These are phyloP conservation scores for Misgurnus mizolepis DNA, from an alignment of 2,113 vertebrate species.

Conservation along the genomic window DNA sequence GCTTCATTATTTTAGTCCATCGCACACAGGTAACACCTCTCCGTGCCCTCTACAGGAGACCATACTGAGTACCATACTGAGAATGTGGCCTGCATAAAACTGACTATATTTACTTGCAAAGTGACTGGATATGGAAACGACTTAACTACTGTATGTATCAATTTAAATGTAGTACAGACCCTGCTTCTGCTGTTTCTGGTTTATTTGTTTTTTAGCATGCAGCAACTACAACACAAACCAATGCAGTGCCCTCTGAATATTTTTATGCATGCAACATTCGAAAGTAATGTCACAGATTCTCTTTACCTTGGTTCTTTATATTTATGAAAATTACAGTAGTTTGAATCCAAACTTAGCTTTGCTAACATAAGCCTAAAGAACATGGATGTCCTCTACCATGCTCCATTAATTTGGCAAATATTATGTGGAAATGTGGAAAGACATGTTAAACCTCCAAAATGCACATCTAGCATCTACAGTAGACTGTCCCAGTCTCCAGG, in stretches of 20 bases:
- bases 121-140: background rate
- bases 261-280: background rate
- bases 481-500: background rate
- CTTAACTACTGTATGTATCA: background rate
- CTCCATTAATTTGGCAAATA: background rate
- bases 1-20: constrained; percentile 63
- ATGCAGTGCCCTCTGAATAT: background rate
- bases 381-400: background rate
- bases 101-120: constrained; percentile 15
- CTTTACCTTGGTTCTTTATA: background rate
- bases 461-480: too few species aligned
- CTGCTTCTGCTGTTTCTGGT: background rate
- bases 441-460: too few species aligned
- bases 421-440: too few species aligned
- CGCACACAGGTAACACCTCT: constrained; percentile 15
- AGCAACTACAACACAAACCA: background rate
- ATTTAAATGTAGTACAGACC: constrained; percentile 18
- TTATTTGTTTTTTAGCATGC: constrained; percentile 18
- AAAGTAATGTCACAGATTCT: background rate
- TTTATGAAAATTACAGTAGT: background rate
- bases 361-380: background rate
- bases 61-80: constrained; percentile 48
- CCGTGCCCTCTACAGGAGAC: constrained; percentile 22
- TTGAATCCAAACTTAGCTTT: background rate
- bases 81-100: constrained; percentile 35